phyloP scores from a whole-genome alignment of 2,113 vertebrate genomes.

The Ammodytes dubius region DNA sequence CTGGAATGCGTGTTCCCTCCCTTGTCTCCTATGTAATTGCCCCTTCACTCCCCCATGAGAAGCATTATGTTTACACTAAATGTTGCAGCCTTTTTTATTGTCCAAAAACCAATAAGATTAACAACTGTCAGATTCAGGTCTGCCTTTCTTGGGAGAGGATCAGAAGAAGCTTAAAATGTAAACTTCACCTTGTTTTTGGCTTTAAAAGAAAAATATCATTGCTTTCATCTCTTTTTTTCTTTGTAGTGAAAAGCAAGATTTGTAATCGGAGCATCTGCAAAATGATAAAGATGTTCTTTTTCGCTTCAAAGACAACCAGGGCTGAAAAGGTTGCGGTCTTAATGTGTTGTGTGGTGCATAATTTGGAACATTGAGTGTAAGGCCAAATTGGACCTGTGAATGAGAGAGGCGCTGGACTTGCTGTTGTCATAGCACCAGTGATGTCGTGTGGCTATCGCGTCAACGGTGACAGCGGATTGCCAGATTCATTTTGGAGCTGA shows the following conservation, averaged over 20 bases:
- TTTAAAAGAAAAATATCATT: background rate
- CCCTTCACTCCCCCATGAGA: conserved; percentile 52
- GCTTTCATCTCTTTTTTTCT: background rate
- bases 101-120: conserved; percentile 1
- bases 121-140: conserved; percentile 11
- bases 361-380: conserved; percentile 35
- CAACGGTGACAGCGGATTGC: conserved; percentile 66
- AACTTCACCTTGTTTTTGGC: background rate
- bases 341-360: conserved; percentile 48
- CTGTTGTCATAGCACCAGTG: conserved; percentile 80
- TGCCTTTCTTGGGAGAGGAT: background rate
- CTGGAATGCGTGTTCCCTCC: conserved; percentile 73
- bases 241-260: background rate
- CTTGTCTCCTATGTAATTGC: conserved; percentile 68
- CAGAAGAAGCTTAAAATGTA: background rate
- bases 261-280: background rate
- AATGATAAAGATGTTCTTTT: conserved; percentile 6
- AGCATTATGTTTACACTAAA: conserved; percentile 64
- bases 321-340: conserved; percentile 42
- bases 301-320: conserved; percentile 1
- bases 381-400: conserved; percentile 70
- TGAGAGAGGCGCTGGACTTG: conserved; percentile 51
- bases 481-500: conserved; percentile 59
- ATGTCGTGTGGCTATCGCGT: conserved; percentile 68
- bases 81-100: conserved; percentile 20